Conservation (phyloP, 2,888 invertebrate genomes). For the Eupithecia subfuscata region DNA sequence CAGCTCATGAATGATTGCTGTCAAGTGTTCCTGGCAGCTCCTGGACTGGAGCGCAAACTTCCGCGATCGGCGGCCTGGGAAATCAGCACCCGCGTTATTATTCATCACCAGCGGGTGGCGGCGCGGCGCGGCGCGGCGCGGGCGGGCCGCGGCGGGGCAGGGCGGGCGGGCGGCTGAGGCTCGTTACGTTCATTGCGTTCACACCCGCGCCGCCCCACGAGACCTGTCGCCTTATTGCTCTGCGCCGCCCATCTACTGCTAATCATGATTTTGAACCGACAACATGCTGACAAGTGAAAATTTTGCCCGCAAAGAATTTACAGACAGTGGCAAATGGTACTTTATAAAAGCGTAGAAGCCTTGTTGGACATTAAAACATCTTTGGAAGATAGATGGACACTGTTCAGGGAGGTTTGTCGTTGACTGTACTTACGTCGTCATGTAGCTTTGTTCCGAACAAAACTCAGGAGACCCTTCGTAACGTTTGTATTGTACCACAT, state of each 20-base stretch:
- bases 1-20: neutral
- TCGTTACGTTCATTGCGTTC: slow-evolving; percentile 52
- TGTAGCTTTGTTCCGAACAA: neutral
- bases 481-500: neutral
- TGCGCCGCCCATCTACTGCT: slow-evolving; percentile 8
- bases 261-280: slow-evolving; percentile 10
- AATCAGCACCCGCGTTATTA: slow-evolving; percentile 68
- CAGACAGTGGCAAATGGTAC: no score
- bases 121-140: slow-evolving; percentile 47
- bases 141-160: slow-evolving; percentile 48
- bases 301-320: neutral
- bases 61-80: slow-evolving; percentile 63
- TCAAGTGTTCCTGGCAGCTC: neutral
- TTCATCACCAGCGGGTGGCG: slow-evolving; percentile 59
- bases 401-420: neutral
- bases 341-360: neutral
- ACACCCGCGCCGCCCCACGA: slow-evolving; percentile 22
- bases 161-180: slow-evolving; percentile 39
- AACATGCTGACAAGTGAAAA: neutral
- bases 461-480: neutral
- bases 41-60: slow-evolving; percentile 16
- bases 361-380: neutral
- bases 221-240: slow-evolving; percentile 23
- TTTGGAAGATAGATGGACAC: neutral
- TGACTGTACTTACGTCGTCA: neutral